phyloP scores from a whole-genome alignment of 2,888 invertebrate species.

The Callyntrura sp. region DNA sequence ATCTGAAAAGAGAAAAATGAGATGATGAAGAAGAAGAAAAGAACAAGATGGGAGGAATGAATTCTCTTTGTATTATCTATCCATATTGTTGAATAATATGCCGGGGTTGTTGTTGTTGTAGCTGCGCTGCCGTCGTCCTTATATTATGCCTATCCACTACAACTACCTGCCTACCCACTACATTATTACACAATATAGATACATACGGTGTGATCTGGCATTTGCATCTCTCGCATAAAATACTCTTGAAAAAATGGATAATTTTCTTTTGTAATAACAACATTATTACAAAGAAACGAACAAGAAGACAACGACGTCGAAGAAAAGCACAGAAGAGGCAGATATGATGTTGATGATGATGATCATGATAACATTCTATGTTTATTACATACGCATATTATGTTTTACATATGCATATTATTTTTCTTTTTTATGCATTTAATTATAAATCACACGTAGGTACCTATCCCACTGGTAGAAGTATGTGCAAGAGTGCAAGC shows the following conservation, averaged over 20 bases:
- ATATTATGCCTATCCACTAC: not conserved
- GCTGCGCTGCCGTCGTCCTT: not conserved
- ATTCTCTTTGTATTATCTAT: not conserved
- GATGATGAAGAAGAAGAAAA: constrained; percentile 30
- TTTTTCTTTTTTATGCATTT: not conserved
- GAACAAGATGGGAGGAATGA: constrained; percentile 67
- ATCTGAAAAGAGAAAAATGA: constrained; percentile 60
- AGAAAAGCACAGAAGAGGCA: not conserved
- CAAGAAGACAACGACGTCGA: not conserved
- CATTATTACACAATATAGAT: not conserved
- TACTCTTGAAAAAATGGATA: constrained; percentile 19
- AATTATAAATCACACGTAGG: not conserved
- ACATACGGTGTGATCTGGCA: not conserved
- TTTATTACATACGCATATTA: constrained; percentile 22
- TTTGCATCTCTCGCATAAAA: not conserved
- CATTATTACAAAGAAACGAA: constrained; percentile 28
- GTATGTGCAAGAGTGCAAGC: not conserved
- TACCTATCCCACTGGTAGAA: not conserved
- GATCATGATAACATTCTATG: not conserved
- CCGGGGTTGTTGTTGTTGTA: no score
- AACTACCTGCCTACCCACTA: not conserved
- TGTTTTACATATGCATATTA: constrained; percentile 1
- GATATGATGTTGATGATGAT: constrained; percentile 8
- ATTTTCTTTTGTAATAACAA: constrained; percentile 58
- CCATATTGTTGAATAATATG: constrained; percentile 24